These are phyloP conservation scores for Pocillopora meandrina DNA, from an alignment of 92 coral and sea anemone genomes.

Conservation along the genomic window DNA sequence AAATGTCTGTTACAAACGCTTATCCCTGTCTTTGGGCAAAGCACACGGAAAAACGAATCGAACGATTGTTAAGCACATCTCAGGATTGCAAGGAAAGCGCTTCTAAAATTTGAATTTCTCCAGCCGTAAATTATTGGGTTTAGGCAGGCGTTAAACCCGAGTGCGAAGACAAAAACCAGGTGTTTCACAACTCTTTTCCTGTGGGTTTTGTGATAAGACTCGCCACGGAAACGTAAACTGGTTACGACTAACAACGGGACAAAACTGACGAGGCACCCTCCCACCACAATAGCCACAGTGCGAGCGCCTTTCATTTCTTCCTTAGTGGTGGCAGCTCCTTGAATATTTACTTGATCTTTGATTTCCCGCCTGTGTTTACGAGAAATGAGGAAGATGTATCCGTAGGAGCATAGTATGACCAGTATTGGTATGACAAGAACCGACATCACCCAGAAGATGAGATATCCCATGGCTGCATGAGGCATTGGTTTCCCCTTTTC, in stretches of 20 bases:
- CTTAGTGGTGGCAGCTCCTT: background rate
- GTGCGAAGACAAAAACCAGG: background rate
- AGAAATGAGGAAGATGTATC: background rate
- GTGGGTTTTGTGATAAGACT: background rate
- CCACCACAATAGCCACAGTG: conserved; percentile 16
- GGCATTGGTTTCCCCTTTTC: background rate
- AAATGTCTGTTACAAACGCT: background rate
- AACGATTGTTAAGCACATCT: background rate
- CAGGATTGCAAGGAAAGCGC: background rate
- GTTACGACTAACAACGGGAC: conserved; percentile 15
- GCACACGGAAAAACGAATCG: no score
- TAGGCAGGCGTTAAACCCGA: conserved; percentile 7
- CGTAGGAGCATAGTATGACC: background rate
- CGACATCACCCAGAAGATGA: background rate
- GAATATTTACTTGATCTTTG: background rate
- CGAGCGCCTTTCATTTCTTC: conserved; percentile 4
- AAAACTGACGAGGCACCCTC: background rate
- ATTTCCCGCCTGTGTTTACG: conserved; percentile 8
- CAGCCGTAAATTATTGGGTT: conserved; percentile 12
- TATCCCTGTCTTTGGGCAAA: background rate
- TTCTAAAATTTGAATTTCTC: background rate
- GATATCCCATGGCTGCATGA: background rate
- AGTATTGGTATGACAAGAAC: conserved; percentile 4
- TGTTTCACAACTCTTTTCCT: no score
- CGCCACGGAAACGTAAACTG: background rate